Evolutionary conservation across 2,797 vertebrate species (phyloP).

Genomic region (Mycteria americana): DNA sequence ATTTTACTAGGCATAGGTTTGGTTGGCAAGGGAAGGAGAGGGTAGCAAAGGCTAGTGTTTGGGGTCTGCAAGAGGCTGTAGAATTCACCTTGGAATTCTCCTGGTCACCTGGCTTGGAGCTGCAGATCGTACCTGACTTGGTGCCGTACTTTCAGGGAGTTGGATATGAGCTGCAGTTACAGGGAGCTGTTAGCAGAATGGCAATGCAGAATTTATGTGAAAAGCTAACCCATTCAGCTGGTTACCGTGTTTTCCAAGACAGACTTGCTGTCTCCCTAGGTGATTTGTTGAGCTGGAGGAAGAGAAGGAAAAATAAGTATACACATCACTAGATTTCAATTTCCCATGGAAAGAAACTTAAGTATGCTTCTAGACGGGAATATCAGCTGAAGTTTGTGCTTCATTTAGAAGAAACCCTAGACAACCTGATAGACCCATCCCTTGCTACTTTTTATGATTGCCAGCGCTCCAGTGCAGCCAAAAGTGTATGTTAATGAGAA

Average conservation of each 20-base stretch:
- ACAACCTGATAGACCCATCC: neutral
- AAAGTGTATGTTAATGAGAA: neutral
- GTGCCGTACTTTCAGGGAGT: neutral
- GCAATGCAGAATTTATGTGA: neutral
- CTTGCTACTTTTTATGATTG: neutral
- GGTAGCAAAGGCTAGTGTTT: neutral
- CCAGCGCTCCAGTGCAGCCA: neutral
- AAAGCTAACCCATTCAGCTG: neutral
- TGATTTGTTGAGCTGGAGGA: neutral
- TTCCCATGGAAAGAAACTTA: neutral
- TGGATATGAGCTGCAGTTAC: neutral
- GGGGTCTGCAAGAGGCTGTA: neutral
- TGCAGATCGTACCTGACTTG: neutral
- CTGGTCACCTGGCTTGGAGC: neutral
- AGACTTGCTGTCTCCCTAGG: neutral
- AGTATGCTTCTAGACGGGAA: neutral
- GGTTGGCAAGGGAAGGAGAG: neutral
- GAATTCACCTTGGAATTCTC: neutral
- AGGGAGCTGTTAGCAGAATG: neutral
- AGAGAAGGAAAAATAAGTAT: neutral
- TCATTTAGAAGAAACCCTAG: neutral
- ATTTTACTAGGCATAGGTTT: neutral
- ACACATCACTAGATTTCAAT: neutral
- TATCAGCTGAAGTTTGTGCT: neutral
- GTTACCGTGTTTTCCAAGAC: neutral